phyloP scores from a whole-genome alignment of 1,140 invertebrate species.

The Meloidogyne exigua region DNA sequence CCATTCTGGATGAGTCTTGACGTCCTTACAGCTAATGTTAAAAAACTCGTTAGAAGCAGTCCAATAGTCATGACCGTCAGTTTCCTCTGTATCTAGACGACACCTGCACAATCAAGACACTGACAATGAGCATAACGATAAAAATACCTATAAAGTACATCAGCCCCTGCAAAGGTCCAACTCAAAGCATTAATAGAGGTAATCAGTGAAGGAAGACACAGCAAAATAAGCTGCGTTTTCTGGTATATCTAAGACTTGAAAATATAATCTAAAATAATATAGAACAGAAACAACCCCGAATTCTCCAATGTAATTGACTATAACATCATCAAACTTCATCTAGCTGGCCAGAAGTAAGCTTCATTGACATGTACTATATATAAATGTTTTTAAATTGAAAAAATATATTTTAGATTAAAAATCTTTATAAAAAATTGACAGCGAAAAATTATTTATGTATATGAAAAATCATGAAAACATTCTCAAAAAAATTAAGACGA shows the following conservation, averaged over 20 bases:
- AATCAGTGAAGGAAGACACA: constrained; percentile 60
- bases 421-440: no score
- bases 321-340: constrained; percentile 63
- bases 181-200: constrained; percentile 60
- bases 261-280: background rate
- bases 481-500: no score
- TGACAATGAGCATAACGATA: no score
- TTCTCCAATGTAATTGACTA: constrained; percentile 59
- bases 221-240: constrained; percentile 60
- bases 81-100: constrained; percentile 30
- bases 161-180: constrained; percentile 59
- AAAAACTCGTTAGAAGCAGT: background rate
- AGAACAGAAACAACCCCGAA: constrained; percentile 44
- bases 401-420: no score
- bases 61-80: constrained; percentile 39
- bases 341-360: background rate
- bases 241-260: constrained; percentile 46
- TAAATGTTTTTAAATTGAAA: no score
- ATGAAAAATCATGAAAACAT: no score
- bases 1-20: constrained; percentile 34
- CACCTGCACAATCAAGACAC: constrained; percentile 41
- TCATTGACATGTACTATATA: no score
- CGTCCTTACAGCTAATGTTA: background rate
- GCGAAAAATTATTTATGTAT: no score
- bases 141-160: constrained; percentile 55